Percentiles rank a stretch among this genome's conserved stretches.
These are phyloP conservation scores for Leptobrachium leishanense DNA, from an alignment of 2,113 vertebrate genomes.

Conservation along the genomic window DNA sequence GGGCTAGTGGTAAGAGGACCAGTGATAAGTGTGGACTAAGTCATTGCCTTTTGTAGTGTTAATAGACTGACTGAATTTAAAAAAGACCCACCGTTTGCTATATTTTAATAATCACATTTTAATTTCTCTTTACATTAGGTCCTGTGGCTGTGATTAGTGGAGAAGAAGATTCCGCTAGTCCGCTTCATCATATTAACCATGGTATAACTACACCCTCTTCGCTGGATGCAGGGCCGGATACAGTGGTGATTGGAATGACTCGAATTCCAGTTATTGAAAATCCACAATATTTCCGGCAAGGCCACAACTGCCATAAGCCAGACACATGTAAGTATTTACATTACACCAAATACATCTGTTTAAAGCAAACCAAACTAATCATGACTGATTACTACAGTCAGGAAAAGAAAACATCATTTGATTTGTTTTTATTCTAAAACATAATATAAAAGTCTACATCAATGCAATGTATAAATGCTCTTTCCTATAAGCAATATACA, in stretches of 20 bases:
- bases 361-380: not conserved
- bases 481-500: too few relatives aligned
- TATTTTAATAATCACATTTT: too few relatives aligned
- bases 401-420: too few relatives aligned
- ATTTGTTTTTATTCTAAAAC: too few relatives aligned
- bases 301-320: slow-evolving; percentile 96
- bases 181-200: slow-evolving; percentile 95
- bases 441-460: too few relatives aligned
- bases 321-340: slow-evolving; percentile 86
- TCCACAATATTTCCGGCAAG: slow-evolving; percentile 94
- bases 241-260: slow-evolving; percentile 95
- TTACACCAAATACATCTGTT: not conserved
- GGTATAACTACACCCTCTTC: slow-evolving; percentile 91
- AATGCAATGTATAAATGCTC: too few relatives aligned
- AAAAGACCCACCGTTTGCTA: too few relatives aligned
- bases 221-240: slow-evolving; percentile 85
- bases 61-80: too few relatives aligned
- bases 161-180: slow-evolving; percentile 96
- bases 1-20: too few relatives aligned
- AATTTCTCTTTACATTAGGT: slow-evolving; percentile 63
- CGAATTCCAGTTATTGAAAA: slow-evolving; percentile 96
- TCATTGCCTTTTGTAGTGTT: too few relatives aligned
- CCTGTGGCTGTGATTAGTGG: slow-evolving; percentile 95
- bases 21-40: too few relatives aligned
- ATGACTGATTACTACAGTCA: too few relatives aligned